Evolutionary conservation across 2,797 vertebrate species (phyloP).

Genomic region (Clamator glandarius): DNA sequence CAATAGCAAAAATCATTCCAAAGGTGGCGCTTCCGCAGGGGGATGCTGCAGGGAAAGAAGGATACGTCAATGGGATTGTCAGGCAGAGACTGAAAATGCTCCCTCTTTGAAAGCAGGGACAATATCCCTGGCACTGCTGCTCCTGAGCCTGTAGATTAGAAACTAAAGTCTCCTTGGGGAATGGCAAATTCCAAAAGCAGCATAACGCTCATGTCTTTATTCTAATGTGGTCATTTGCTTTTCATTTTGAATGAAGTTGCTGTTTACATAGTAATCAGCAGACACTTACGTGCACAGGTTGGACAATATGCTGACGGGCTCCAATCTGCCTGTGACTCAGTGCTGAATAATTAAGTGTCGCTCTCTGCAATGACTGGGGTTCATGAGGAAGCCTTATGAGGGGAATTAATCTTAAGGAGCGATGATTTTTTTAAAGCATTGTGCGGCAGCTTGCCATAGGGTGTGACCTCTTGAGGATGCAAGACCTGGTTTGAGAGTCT

Average conservation of each 20-base stretch:
- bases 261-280: neutral
- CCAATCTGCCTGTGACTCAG: neutral
- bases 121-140: neutral
- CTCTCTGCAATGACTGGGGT: neutral
- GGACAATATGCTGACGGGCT: neutral
- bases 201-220: neutral
- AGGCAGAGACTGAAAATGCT: neutral
- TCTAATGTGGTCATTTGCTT: neutral
- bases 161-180: neutral
- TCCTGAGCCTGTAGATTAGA: neutral
- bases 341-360: neutral
- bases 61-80: neutral
- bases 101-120: neutral
- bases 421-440: neutral
- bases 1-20: neutral
- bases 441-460: neutral
- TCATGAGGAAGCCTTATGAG: neutral
- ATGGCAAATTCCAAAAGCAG: neutral
- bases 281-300: neutral
- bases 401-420: neutral
- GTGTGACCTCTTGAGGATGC: neutral
- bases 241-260: neutral
- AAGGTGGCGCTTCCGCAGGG: neutral
- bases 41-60: neutral
- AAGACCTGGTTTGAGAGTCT: rapidly evolving